Percentiles rank a stretch among this genome's conserved stretches.
Evolutionary conservation across 2,888 invertebrate genomes (phyloP).

Genomic region (Acanthococcus lagerstroemiae): DNA sequence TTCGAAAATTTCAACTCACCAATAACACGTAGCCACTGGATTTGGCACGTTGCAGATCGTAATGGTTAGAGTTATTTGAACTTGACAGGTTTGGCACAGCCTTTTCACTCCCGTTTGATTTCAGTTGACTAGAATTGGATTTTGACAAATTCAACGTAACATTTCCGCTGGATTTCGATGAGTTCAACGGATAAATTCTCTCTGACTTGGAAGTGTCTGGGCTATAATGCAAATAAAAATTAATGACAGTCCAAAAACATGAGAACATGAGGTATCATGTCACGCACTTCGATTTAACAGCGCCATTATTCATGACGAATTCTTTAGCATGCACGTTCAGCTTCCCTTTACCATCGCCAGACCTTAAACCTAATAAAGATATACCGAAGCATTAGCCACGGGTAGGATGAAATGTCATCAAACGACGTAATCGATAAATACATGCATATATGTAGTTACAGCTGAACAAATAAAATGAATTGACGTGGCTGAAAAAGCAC

Average conservation of each 20-base stretch:
- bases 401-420: too few relatives aligned
- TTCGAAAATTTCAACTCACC: neutral
- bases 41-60: constrained; percentile 38
- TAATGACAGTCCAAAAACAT: neutral
- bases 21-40: neutral
- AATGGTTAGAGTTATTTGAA: constrained; percentile 41
- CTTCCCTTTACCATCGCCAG: too few relatives aligned
- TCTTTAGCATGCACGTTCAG: constrained; percentile 83
- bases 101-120: neutral
- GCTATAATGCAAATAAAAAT: neutral
- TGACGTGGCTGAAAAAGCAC: too few relatives aligned
- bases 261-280: neutral
- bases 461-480: too few relatives aligned
- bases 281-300: neutral
- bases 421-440: too few relatives aligned
- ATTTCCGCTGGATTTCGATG: neutral
- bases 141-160: neutral
- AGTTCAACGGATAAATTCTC: neutral
- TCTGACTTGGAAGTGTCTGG: neutral
- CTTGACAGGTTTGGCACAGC: neutral
- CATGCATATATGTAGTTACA: too few relatives aligned
- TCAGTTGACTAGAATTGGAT: neutral
- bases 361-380: too few relatives aligned
- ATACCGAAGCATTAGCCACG: too few relatives aligned
- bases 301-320: constrained; percentile 59